These are phyloP conservation scores for Cynopterus sphinx DNA, from an alignment of 2,797 vertebrate genomes.

Conservation along the genomic window DNA sequence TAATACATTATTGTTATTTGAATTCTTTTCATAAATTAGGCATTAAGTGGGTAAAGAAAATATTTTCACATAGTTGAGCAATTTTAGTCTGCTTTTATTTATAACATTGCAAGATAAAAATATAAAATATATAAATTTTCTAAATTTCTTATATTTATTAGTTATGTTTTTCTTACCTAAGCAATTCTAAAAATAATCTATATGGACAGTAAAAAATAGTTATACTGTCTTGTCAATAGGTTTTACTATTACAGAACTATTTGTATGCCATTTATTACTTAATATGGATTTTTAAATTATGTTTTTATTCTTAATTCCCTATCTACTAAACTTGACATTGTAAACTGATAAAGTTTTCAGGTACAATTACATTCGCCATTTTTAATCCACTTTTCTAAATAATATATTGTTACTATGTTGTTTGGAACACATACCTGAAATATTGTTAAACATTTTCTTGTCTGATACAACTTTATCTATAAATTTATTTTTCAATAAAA, in stretches of 20 bases:
- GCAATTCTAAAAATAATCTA: not conserved
- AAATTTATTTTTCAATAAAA: not conserved
- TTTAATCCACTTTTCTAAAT: not conserved
- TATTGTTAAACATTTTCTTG: not conserved
- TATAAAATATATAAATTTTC: not conserved
- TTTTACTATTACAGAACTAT: not conserved
- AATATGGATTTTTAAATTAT: not conserved
- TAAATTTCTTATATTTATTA: not conserved
- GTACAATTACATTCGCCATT: not conserved
- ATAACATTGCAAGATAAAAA: not conserved
- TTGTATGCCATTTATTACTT: not conserved
- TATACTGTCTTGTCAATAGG: not conserved
- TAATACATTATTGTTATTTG: not conserved
- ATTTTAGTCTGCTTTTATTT: not conserved
- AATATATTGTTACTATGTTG: not conserved
- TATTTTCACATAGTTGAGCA: not conserved
- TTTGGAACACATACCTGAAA: not conserved
- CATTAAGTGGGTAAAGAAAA: not conserved
- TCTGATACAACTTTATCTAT: not conserved
- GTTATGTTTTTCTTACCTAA: not conserved
- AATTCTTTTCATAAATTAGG: not conserved
- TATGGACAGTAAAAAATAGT: not conserved
- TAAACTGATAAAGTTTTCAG: not conserved
- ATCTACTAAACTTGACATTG: not conserved
- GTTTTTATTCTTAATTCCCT: not conserved